Evolutionary conservation across 2,113 vertebrate genomes (phyloP).

Genomic region (Genyomyrus donnyi): DNA sequence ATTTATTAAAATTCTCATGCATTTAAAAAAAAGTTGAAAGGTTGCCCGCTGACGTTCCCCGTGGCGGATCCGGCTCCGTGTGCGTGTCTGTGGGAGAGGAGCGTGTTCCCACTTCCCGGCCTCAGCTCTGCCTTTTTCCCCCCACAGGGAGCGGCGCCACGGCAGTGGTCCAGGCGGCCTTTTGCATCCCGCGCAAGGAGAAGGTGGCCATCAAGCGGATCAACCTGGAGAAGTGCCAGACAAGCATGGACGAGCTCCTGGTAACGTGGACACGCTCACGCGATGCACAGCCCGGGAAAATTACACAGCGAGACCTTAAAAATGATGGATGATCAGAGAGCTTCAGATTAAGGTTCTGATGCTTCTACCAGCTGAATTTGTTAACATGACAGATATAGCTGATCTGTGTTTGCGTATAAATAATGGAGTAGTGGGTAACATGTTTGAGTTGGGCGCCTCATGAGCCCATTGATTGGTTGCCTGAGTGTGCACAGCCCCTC

Average conservation of each 20-base stretch:
- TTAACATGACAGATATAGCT: not conserved
- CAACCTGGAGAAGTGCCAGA: constrained; percentile 94
- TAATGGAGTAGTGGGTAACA: not conserved
- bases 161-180: constrained; percentile 87
- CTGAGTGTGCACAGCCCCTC: not conserved
- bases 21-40: not conserved
- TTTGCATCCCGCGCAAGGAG: constrained; percentile 82
- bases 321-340: not conserved
- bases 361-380: not conserved
- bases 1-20: not conserved
- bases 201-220: constrained; percentile 93
- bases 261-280: constrained; percentile 48
- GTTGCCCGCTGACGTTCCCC: not conserved
- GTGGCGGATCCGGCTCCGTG: not conserved
- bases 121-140: not conserved
- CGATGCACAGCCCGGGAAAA: not conserved
- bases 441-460: not conserved
- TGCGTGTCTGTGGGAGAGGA: not conserved
- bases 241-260: constrained; percentile 94
- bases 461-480: not conserved
- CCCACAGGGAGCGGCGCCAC: constrained; percentile 60
- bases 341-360: not conserved
- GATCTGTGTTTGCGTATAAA: not conserved
- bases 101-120: too few species aligned
- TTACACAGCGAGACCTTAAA: not conserved